Evolutionary conservation across 2,888 invertebrate species (phyloP), one percentile per base, ranked within the genome.

Genomic region (Caradrina clavipalpis): DNA sequence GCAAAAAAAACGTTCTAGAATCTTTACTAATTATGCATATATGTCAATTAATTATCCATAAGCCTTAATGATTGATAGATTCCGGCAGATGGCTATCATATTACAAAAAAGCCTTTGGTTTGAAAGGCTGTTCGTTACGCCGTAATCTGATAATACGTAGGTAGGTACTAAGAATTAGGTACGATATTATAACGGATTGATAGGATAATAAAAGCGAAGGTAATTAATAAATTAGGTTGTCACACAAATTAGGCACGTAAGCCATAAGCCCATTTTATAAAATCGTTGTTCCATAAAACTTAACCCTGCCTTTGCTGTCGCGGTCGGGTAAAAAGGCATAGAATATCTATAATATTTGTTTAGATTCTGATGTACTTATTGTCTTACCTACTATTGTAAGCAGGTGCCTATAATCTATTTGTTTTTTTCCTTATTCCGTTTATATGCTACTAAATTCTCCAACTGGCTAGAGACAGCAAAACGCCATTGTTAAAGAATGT

Each of bases 41-140:
- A 26, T 35, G 35, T 8, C 8, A 35, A 35, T 35, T 35, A 35
- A 35, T 35, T 8, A 35, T 35, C 35, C 17, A 17, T 45, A 45
- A 45, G 45, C 45, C 45, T 5, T 17, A 11, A 50, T 50, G 57
- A 72, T 60, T 54, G 19, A 56, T 76, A 35, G 35, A 35, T 35
- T 35, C 35, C 8, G 11, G n/a, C 13, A 39, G 62, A 77, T 71
- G 42, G 42, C 11, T 49, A 76, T 66, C 73, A 51, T 45, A 39
- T 19, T n/a, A n/a, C 19, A 11, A 56, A 17, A 58, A 13, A n/a
- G n/a, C 21, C 39, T 73, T 65, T 51, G 45, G 39, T 42, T 56
- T 56, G n/a, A 47, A 55, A 51, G 59, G 59, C 35, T 57, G 51
- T 63, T 64, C 10, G 22, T 39, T 56, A 63, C 42, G 55, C 13